Evolutionary conservation across 2,113 vertebrate species (phyloP).

Genomic region (Cynocephalus volans): DNA sequence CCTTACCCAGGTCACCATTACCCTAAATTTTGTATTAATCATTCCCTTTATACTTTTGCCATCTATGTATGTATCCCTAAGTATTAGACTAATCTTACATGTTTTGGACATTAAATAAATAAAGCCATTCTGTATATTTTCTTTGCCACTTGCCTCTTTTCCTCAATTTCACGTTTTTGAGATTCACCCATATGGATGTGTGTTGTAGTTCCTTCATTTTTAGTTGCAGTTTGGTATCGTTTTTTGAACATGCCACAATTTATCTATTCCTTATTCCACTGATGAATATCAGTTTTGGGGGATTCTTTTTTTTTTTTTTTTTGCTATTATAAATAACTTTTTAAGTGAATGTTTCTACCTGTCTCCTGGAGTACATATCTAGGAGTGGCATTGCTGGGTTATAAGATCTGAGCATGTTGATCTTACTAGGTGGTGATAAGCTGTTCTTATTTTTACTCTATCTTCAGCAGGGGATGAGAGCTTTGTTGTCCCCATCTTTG

Average conservation of each 20-base stretch:
- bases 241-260: neutral
- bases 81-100: neutral
- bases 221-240: neutral
- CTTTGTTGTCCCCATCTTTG: neutral
- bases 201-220: neutral
- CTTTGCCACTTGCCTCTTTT: neutral
- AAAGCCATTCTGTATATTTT: neutral
- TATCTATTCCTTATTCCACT: neutral
- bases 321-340: neutral
- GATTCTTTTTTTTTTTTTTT: neutral
- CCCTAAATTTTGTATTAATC: neutral
- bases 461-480: neutral
- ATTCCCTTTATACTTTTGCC: neutral
- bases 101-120: constrained; percentile 34
- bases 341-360: neutral
- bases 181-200: neutral
- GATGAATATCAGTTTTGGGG: neutral
- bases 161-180: neutral
- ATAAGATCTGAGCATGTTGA: neutral
- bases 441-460: neutral
- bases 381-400: neutral
- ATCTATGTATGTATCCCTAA: neutral
- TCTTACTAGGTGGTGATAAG: neutral
- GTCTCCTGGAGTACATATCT: neutral
- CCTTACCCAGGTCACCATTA: neutral